phyloP scores from a whole-genome alignment of 2,888 invertebrate species.

The Synergus laeviventris region DNA sequence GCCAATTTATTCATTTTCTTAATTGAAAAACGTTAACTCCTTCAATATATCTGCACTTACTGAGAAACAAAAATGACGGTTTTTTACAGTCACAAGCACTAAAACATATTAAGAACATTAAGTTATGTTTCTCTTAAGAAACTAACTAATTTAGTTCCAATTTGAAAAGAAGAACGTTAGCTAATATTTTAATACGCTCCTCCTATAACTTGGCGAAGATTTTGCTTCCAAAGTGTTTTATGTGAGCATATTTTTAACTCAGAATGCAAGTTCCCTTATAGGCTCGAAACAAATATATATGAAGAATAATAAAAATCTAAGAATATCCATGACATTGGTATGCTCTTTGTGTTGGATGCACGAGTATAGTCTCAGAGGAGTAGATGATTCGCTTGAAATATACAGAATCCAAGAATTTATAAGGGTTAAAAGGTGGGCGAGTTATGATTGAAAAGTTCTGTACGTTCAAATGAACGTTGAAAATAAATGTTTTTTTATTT shows the following conservation, averaged over 20 bases:
- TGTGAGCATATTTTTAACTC: background rate
- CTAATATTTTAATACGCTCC: too few relatives aligned
- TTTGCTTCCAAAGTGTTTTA: background rate
- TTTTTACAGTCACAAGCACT: too few relatives aligned
- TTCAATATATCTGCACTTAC: background rate
- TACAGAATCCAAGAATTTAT: conserved; percentile 34
- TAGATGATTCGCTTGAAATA: conserved; percentile 8
- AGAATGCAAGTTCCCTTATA: background rate
- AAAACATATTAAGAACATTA: too few relatives aligned
- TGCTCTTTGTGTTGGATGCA: conserved; percentile 34
- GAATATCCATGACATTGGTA: conserved; percentile 26
- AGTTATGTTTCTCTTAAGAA: too few relatives aligned
- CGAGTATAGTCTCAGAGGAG: background rate
- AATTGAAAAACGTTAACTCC: background rate
- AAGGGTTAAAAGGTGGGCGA: conserved; percentile 24
- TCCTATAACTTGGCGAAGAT: background rate
- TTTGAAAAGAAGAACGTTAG: too few relatives aligned
- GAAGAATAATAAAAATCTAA: conserved; percentile 4
- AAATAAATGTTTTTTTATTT: too few relatives aligned
- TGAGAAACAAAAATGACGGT: background rate
- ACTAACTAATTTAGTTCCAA: too few relatives aligned
- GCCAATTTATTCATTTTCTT: conserved; percentile 3
- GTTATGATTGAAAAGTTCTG: background rate
- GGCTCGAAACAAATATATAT: background rate
- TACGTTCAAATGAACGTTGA: too few relatives aligned